Evolutionary conservation across 2,888 invertebrate species (phyloP), one percentile per base, ranked within the genome.

Genomic region (Melitaea athalia): DNA sequence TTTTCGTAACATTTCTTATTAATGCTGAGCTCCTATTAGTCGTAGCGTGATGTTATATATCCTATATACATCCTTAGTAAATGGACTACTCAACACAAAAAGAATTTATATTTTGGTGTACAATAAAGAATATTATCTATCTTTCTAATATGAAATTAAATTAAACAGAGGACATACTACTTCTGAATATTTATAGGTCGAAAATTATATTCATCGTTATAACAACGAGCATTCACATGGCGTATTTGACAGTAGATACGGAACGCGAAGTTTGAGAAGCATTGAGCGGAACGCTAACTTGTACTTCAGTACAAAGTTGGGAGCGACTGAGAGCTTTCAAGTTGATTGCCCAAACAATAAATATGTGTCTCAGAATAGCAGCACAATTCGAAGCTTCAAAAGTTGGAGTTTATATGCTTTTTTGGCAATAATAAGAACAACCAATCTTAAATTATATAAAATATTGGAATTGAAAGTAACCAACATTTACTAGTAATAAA

Each of bases 311-410:
- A 65, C 69, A 74, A 79, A 77, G 76, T 79, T 77, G 12, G 55
- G 49, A 38, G 57, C 33, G 74, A 69, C 75, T 74, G 72, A 74
- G 76, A 74, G 86, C 88, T 88, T 85, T 89, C 85, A 85, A 83
- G 77, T 80, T 86, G 88, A 89, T 89, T 88, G 86, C 84, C 79
- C 77, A 81, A 85, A 85, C 84, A 86, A 89, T 87, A 86, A 87
- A 86, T 85, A 82, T 76, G 80, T 79, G 77, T 76, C 71, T 74
- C 76, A 73, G 72, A 76, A 78, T 75, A 76, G 71, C 65, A 72
- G 74, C 75, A 72, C 45, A 61, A 61, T 53, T 53, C 24, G 33
- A 33, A 10, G 31, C 38, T 17, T 33, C 43, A 59, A 60, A 60
- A 38, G 55, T 53, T 33, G 24, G 42, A 55, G 49, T 61, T 66